Conservation (phyloP, 2,797 vertebrate species). For the Scyliorhinus canicula region DNA sequence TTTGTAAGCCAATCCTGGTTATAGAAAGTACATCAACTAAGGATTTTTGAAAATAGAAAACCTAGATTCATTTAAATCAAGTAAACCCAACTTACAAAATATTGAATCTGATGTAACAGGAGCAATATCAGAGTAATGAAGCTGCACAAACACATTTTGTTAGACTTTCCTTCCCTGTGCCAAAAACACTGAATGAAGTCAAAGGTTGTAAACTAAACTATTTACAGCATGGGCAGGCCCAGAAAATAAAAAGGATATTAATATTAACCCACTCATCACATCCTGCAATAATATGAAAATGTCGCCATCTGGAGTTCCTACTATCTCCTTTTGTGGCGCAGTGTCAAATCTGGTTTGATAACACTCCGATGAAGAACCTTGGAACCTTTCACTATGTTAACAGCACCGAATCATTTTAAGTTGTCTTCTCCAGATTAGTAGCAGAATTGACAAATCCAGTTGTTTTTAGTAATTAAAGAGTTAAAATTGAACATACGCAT, state of each 20-base stretch:
- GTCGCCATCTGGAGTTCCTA: not conserved
- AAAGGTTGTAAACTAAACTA: not conserved
- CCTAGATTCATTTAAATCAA: not conserved
- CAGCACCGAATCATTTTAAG: not conserved
- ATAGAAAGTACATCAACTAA: not conserved
- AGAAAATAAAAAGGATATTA: constrained; percentile 1
- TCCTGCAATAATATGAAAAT: not conserved
- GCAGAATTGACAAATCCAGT: not conserved
- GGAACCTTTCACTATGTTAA: not conserved
- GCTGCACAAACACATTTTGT: not conserved
- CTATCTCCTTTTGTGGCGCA: not conserved
- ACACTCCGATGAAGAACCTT: not conserved
- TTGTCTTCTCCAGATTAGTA: not conserved
- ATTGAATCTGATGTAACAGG: not conserved
- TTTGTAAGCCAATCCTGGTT: not conserved
- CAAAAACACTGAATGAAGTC: not conserved
- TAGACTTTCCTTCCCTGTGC: not conserved
- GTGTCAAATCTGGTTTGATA: not conserved
- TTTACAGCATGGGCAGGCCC: not conserved
- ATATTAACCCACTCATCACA: not conserved
- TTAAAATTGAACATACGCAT: constrained; percentile 10
- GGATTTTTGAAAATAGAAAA: not conserved
- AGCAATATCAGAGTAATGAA: not conserved
- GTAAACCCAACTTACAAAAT: not conserved
- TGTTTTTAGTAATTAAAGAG: not conserved